Evolutionary conservation across 2,888 invertebrate species (phyloP).

Genomic region (Chironomus tentans): DNA sequence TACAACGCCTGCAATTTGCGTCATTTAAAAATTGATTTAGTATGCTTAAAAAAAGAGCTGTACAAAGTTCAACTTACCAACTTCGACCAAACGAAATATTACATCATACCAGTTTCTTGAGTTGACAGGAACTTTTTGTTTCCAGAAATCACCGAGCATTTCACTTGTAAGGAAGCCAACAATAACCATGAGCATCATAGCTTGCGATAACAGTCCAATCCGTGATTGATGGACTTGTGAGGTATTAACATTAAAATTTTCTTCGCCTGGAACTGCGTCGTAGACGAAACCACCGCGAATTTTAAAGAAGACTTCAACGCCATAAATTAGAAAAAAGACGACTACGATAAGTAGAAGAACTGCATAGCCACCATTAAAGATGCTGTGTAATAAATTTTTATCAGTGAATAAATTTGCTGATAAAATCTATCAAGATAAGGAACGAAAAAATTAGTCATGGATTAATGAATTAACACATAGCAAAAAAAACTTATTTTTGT

Average conservation of each 20-base stretch:
- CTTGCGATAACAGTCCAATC: constrained; percentile 79
- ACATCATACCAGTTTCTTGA: constrained; percentile 90
- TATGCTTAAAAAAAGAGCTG: not conserved
- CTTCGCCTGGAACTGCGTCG: constrained; percentile 45
- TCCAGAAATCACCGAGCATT: constrained; percentile 87
- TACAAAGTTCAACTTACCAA: constrained; percentile 43
- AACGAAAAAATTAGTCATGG: not conserved
- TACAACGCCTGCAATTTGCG: constrained; percentile 52
- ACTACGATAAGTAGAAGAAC: constrained; percentile 83
- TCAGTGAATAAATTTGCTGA: constrained; percentile 36
- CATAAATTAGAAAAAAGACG: constrained; percentile 86
- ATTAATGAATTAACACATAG: not conserved
- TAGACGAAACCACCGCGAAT: constrained; percentile 79
- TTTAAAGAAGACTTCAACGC: constrained; percentile 90
- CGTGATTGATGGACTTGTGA: constrained; percentile 88
- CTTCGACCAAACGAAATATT: constrained; percentile 82
- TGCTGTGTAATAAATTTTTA: constrained; percentile 57
- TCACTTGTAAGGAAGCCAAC: constrained; percentile 85
- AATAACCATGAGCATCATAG: constrained; percentile 80
- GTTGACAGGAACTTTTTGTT: constrained; percentile 79
- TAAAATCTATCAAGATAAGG: constrained; percentile 31
- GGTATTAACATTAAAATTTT: constrained; percentile 54
- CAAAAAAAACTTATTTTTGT: no score
- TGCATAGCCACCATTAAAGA: constrained; percentile 89
- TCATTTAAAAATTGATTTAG: not conserved